Evolutionary conservation across 2,888 invertebrate species (phyloP).

Genomic region (Lasioglossum morio): DNA sequence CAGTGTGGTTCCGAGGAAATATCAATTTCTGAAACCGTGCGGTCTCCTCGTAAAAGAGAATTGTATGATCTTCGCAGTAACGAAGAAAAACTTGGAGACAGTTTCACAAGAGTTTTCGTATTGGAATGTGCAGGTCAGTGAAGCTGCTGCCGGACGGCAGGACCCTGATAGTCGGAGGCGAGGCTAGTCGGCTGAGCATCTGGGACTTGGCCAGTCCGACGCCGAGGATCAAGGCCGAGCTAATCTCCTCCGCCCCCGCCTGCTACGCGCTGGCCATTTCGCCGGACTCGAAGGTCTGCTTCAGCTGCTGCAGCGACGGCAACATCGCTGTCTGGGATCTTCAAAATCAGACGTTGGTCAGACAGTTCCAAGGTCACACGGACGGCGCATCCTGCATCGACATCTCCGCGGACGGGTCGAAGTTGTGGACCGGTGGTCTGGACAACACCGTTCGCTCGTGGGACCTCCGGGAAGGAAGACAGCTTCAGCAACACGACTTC

Average conservation of each 20-base stretch:
- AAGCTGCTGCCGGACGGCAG: constrained; percentile 96
- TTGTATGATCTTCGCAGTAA: too few species aligned
- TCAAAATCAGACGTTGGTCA: constrained; percentile 95
- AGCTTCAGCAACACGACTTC: constrained; percentile 97
- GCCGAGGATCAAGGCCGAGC: constrained; percentile 95
- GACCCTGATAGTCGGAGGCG: constrained; percentile 98
- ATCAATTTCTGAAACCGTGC: too few species aligned
- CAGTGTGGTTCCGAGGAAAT: too few species aligned
- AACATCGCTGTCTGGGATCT: constrained; percentile 99
- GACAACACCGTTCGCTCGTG: constrained; percentile 97
- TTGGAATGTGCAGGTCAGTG: constrained; percentile 87
- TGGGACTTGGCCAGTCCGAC: constrained; percentile 98
- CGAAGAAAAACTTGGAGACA: too few species aligned
- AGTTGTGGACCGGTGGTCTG: constrained; percentile 97
- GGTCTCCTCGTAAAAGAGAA: too few species aligned
- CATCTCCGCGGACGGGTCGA: constrained; percentile 96
- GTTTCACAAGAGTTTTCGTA: background rate
- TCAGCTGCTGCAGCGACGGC: constrained; percentile 98
- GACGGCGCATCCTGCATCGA: constrained; percentile 99
- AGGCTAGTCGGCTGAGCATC: constrained; percentile 96
- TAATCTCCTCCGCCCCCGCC: constrained; percentile 95
- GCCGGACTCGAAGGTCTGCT: constrained; percentile 98
- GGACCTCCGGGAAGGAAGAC: constrained; percentile 96
- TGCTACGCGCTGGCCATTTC: constrained; percentile 99
- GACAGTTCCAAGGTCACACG: constrained; percentile 96